Evolutionary conservation across 1,140 invertebrate genomes (phyloP).

Genomic region (Philopotamus ludificatus): DNA sequence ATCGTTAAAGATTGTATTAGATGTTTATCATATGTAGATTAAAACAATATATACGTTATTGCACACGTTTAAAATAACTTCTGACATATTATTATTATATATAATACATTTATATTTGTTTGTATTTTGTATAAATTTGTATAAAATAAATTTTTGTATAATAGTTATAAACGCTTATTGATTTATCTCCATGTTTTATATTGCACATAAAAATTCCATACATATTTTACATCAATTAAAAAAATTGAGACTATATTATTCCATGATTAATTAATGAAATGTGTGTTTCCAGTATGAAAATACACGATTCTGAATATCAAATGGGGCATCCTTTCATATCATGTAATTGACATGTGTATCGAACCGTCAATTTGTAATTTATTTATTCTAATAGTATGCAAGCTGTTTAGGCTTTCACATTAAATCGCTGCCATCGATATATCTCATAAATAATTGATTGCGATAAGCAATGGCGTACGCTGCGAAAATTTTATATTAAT

Average conservation of each 20-base stretch:
- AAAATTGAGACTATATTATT: no score
- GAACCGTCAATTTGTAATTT: conserved; percentile 2
- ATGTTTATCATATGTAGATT: no score
- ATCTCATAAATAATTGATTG: conserved; percentile 3
- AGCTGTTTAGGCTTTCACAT: neutral
- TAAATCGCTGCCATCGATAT: conserved; percentile 13
- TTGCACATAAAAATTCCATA: no score
- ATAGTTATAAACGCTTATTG: neutral
- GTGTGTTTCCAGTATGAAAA: no score
- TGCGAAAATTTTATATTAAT: neutral
- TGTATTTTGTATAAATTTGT: conserved; percentile 18
- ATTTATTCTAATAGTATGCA: neutral
- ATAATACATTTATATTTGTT: conserved; percentile 1
- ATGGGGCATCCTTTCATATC: no score
- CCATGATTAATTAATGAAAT: no score
- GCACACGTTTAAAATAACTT: no score
- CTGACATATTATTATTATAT: no score
- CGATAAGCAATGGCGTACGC: neutral
- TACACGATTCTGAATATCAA: no score
- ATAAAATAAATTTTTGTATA: conserved; percentile 5
- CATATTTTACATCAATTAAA: no score
- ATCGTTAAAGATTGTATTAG: neutral
- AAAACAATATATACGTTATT: no score
- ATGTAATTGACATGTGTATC: neutral
- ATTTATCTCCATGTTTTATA: neutral